phyloP scores from a whole-genome alignment of 92 coral and sea anemone genomes.

The Palythoa grandis region DNA sequence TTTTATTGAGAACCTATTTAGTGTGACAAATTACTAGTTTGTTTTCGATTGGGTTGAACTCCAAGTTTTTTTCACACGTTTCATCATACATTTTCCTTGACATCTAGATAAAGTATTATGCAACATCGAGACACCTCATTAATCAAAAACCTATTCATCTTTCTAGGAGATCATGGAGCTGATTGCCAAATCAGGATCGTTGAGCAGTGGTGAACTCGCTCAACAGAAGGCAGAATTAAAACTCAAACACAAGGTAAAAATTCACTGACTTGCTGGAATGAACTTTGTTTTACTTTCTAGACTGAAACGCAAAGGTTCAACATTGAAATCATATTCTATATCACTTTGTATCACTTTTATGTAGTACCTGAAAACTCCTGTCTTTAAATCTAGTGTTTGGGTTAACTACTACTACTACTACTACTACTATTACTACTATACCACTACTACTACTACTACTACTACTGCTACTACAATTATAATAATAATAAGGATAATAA shows the following conservation, averaged over 20 bases:
- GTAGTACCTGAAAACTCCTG: too few relatives aligned
- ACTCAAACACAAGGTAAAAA: conserved; percentile 86
- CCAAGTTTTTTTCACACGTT: neutral
- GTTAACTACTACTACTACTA: too few relatives aligned
- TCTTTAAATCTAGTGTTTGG: neutral
- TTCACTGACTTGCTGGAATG: neutral
- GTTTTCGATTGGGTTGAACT: neutral
- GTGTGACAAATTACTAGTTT: neutral
- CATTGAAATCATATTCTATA: too few relatives aligned
- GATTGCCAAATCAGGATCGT: conserved; percentile 73
- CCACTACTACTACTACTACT: too few relatives aligned
- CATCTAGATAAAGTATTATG: too few relatives aligned
- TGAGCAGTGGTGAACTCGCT: conserved; percentile 85
- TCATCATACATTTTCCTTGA: too few relatives aligned
- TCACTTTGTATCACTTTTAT: too few relatives aligned
- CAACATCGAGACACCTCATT: neutral
- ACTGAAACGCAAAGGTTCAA: too few relatives aligned
- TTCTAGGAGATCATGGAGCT: conserved; percentile 91
- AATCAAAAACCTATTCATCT: neutral
- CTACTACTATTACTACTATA: too few relatives aligned
- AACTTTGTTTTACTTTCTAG: too few relatives aligned
- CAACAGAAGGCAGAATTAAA: conserved; percentile 93
- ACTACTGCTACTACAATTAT: too few relatives aligned
- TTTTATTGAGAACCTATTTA: neutral
- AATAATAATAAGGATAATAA: too few relatives aligned